These are phyloP conservation scores for Lycocorax pyrrhopterus DNA, from an alignment of 2,113 vertebrate species.

Conservation along the genomic window DNA sequence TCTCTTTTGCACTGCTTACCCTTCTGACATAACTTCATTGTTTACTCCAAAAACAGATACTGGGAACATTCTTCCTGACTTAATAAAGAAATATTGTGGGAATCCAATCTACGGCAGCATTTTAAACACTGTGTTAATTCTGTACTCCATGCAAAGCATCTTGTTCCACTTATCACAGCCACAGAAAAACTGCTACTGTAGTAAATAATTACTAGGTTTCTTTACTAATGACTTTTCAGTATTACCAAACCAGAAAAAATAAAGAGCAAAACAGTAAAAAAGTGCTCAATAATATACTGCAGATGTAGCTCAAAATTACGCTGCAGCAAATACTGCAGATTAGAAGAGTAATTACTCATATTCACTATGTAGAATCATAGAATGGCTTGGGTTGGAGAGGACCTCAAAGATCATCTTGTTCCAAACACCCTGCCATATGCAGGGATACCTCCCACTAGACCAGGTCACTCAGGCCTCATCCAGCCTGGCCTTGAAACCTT, in stretches of 20 bases:
- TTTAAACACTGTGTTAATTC: not conserved
- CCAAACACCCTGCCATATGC: not conserved
- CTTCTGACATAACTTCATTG: not conserved
- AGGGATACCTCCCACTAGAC: not conserved
- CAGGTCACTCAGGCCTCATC: not conserved
- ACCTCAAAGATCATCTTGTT: not conserved
- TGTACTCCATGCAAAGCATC: not conserved
- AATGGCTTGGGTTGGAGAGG: not conserved
- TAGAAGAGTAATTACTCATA: not conserved
- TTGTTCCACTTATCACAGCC: not conserved
- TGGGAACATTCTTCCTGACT: not conserved
- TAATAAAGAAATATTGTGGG: not conserved
- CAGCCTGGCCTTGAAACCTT: not conserved
- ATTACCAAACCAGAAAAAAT: not conserved
- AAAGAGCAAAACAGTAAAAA: not conserved
- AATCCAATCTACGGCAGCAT: not conserved
- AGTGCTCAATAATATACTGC: not conserved
- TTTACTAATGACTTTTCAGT: not conserved
- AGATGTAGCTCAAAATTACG: not conserved
- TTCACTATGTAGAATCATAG: not conserved
- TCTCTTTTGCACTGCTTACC: not conserved
- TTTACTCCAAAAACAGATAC: not conserved
- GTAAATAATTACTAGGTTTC: not conserved
- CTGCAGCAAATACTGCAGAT: not conserved
- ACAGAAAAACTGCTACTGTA: not conserved